Evolutionary conservation across 2,888 invertebrate species (phyloP), one percentile per base, ranked within the genome.

Genomic region (Laspeyria flexula): DNA sequence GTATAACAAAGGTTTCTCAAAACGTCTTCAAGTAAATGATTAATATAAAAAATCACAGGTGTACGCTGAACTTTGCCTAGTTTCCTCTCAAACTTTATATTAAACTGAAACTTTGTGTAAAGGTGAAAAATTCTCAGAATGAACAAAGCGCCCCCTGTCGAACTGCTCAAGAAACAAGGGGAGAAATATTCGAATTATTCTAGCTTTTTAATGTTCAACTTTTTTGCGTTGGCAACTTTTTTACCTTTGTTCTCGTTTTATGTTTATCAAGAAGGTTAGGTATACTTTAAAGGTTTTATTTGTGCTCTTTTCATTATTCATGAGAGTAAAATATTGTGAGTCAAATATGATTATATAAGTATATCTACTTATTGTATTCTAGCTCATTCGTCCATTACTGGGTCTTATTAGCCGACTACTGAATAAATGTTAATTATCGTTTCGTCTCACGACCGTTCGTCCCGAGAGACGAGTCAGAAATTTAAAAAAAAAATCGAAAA

Each of bases 91-190:
- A 80, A 79, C 75, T 83, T n/a, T 71, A 74, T 77, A 81, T 82
- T 77, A 77, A 82, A 79, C 59, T 72, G 57, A 60, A 57, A 49
- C 53, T 57, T 25, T 38, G 41, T 73, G 71, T 75, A 79, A 43
- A 61, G 31, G 52, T 35, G 81, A 84, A 85, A 82, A 81, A 82
- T 81, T 73, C 71, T 70, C 33, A 13, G 50, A 74, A 79, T 77
- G 81, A 78, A 86, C 84, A 85, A 85, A 86, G 83, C 77, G 63
- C 71, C 73, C 74, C 65, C 60, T 77, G 79, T 73, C 72, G 68
- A 65, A 71, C 50, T 54, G 51, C 43, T 56, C 41, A n/a, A 38
- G 56, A 51, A 69, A 65, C 42, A 27, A 42, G 50, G 52, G 57
- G 57, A 65, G 60, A 77, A 75, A 81, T 80, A 84, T 85, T 86